Conservation (phyloP, 2,113 vertebrate genomes). For the Podiceps cristatus region DNA sequence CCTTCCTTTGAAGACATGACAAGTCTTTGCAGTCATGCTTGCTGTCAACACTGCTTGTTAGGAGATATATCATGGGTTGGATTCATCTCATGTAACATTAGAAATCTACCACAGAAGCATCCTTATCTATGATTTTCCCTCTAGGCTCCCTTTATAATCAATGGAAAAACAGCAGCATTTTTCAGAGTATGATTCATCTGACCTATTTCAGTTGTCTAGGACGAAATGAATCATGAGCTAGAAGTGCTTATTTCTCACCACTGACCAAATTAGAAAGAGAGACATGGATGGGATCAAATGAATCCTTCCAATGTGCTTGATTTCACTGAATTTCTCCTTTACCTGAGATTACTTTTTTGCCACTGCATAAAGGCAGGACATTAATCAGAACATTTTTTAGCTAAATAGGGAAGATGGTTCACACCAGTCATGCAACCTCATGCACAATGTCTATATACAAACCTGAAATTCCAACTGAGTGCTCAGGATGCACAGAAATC, state of each 20-base stretch:
- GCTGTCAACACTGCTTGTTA: neutral
- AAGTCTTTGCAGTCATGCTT: neutral
- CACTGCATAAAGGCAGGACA: neutral
- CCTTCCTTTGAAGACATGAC: neutral
- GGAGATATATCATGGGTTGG: neutral
- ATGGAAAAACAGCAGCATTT: neutral
- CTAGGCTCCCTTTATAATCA: neutral
- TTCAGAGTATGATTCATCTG: constrained; percentile 13
- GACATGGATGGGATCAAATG: neutral
- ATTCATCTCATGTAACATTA: neutral
- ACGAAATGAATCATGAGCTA: neutral
- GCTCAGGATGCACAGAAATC: neutral
- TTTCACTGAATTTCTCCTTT: neutral
- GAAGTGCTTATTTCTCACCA: neutral
- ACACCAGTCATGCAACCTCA: neutral
- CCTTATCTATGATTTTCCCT: neutral
- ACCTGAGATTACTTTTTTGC: neutral
- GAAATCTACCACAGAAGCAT: neutral
- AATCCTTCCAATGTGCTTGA: neutral
- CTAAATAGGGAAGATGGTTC: neutral
- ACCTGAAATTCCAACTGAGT: neutral
- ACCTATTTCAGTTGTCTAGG: neutral
- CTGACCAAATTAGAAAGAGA: neutral
- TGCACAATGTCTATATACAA: neutral
- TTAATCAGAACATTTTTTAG: neutral